Evolutionary conservation across 2,888 invertebrate species (phyloP).

Genomic region (Drosophila paranaensis): DNA sequence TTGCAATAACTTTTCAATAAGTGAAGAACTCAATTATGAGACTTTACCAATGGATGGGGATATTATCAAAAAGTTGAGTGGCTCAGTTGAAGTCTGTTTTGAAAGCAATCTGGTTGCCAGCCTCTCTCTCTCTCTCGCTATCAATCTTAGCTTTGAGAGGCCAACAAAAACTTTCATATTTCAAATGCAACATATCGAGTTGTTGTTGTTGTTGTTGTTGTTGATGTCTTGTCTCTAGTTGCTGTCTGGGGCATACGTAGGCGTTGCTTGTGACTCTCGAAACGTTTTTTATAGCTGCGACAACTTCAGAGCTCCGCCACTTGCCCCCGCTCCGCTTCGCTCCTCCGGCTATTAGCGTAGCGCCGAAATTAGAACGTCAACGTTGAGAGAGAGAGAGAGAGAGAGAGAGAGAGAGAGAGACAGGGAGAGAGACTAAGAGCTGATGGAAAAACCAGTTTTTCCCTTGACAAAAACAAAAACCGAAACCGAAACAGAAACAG

Average conservation of each 20-base stretch:
- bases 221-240: constrained; percentile 38
- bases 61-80: constrained; percentile 4
- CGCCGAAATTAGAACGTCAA: constrained; percentile 61
- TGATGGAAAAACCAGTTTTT: constrained; percentile 55
- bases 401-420: constrained; percentile 13
- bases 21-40: constrained; percentile 7
- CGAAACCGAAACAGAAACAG: not conserved
- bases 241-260: constrained; percentile 45
- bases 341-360: constrained; percentile 33
- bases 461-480: constrained; percentile 19
- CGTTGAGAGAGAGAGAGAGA: constrained; percentile 19
- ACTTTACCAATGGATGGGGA: constrained; percentile 3
- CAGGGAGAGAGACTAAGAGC: constrained; percentile 27
- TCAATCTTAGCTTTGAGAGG: constrained; percentile 30
- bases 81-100: constrained; percentile 11
- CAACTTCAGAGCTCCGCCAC: constrained; percentile 18
- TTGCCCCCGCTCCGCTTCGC: not conserved
- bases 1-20: not conserved
- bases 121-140: not conserved
- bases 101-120: constrained; percentile 37
- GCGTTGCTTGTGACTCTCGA: constrained; percentile 55
- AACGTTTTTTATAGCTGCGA: constrained; percentile 44
- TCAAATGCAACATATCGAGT: constrained; percentile 47
- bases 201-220: constrained; percentile 18
- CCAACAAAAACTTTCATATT: constrained; percentile 53